phyloP scores from a whole-genome alignment of 2,797 vertebrate genomes.

The Scleropages formosus region DNA sequence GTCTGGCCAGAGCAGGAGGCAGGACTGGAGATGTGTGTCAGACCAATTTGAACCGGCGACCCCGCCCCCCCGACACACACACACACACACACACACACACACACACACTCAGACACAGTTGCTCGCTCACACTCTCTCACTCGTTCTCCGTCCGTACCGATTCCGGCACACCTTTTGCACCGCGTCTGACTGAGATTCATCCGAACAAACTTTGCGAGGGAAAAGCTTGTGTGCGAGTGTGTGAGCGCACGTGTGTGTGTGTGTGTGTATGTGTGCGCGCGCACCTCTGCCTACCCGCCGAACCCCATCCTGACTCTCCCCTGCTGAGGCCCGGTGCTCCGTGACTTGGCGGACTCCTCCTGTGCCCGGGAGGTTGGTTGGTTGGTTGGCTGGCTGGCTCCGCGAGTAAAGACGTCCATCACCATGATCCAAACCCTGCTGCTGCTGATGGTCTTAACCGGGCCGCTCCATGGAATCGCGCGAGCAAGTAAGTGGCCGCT shows the following conservation, averaged over 20 bases:
- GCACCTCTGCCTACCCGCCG: constrained; percentile 12
- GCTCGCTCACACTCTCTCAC: constrained; percentile 49
- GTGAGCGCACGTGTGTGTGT: constrained; percentile 39
- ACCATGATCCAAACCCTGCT: constrained; percentile 64
- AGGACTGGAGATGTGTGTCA: constrained; percentile 18
- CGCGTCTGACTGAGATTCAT: background rate
- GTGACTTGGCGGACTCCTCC: background rate
- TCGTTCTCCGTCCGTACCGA: constrained; percentile 49
- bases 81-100: constrained; percentile 18
- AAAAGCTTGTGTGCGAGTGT: constrained; percentile 38
- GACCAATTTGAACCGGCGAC: constrained; percentile 11
- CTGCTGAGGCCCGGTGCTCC: constrained; percentile 8
- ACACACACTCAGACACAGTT: background rate
- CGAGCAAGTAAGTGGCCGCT: constrained; percentile 67
- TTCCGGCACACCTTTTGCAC: constrained; percentile 48
- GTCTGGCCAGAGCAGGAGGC: constrained; percentile 13
- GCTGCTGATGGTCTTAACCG: constrained; percentile 65
- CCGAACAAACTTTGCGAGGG: constrained; percentile 9
- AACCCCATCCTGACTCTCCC: background rate
- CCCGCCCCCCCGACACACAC: constrained; percentile 1
- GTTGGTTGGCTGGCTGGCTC: background rate
- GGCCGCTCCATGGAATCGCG: constrained; percentile 62
- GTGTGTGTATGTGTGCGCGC: constrained; percentile 47
- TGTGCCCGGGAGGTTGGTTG: background rate
- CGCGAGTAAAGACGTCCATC: constrained; percentile 37